Evolutionary conservation across 2,113 vertebrate species (phyloP).

Genomic region (Ammospiza nelsoni): DNA sequence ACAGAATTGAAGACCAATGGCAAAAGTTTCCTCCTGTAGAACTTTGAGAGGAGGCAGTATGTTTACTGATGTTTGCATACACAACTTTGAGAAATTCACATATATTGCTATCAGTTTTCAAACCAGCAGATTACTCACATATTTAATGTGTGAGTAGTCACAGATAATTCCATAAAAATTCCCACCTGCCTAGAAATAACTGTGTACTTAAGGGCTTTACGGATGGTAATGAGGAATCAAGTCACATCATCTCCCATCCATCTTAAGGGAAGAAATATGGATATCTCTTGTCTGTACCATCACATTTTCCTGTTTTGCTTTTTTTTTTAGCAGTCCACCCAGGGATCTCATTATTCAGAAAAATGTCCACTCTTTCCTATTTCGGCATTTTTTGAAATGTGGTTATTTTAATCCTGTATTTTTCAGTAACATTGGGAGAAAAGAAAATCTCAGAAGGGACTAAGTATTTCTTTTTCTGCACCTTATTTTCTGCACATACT

Average conservation of each 20-base stretch:
- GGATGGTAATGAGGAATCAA: background rate
- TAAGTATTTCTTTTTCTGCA: background rate
- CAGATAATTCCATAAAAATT: background rate
- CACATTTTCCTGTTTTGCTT: background rate
- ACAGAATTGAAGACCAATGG: background rate
- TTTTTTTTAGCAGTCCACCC: background rate
- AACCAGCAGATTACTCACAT: background rate
- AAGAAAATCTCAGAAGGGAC: background rate
- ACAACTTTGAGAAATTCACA: background rate
- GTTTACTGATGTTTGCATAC: background rate
- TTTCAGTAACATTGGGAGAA: background rate
- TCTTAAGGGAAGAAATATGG: background rate
- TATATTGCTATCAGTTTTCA: background rate
- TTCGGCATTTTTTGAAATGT: background rate
- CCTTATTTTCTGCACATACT: background rate
- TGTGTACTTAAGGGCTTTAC: background rate
- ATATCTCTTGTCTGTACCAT: background rate
- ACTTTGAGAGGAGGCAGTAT: background rate
- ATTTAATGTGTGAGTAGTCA: background rate
- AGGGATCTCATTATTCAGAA: background rate
- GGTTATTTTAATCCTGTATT: background rate
- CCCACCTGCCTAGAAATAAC: background rate
- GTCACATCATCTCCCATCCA: background rate
- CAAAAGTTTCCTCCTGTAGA: background rate
- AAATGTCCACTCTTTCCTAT: background rate